These are phyloP conservation scores for Epistrophe grossulariae DNA, from an alignment of 2,888 invertebrate species.

Conservation along the genomic window DNA sequence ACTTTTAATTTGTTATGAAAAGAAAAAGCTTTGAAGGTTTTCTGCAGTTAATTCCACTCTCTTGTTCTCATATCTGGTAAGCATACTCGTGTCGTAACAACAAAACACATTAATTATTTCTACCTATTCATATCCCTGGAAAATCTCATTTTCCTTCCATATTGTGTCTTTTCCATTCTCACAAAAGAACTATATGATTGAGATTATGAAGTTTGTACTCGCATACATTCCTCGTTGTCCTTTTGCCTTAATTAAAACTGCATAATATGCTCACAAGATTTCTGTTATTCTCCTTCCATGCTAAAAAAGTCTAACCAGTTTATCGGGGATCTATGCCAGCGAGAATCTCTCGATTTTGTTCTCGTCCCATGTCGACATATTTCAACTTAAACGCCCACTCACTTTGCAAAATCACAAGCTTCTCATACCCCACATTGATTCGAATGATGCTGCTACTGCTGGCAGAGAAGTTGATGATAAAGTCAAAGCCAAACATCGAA, in stretches of 20 bases:
- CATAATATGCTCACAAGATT: background rate
- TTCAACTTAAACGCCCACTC: constrained; percentile 77
- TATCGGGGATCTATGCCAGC: constrained; percentile 79
- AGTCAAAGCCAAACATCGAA: constrained; percentile 33
- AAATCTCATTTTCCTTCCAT: background rate
- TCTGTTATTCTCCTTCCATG: constrained; percentile 4
- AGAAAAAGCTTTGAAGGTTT: background rate
- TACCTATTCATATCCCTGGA: background rate
- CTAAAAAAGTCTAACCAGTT: constrained; percentile 79
- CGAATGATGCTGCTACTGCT: background rate
- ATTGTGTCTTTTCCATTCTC: background rate
- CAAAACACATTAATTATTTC: background rate
- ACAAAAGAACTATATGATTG: constrained; percentile 11
- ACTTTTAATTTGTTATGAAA: background rate
- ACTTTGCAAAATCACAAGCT: constrained; percentile 77
- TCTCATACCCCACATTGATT: constrained; percentile 72
- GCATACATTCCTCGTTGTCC: background rate
- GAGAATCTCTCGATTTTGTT: constrained; percentile 80
- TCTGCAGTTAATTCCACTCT: background rate
- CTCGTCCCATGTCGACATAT: constrained; percentile 79
- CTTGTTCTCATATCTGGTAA: constrained; percentile 8
- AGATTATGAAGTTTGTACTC: constrained; percentile 8
- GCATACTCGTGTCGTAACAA: background rate
- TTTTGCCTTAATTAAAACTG: constrained; percentile 20
- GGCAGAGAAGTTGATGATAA: constrained; percentile 19